Evolutionary conservation across 1,140 invertebrate species (phyloP).

Genomic region (Drosophila cardini): DNA sequence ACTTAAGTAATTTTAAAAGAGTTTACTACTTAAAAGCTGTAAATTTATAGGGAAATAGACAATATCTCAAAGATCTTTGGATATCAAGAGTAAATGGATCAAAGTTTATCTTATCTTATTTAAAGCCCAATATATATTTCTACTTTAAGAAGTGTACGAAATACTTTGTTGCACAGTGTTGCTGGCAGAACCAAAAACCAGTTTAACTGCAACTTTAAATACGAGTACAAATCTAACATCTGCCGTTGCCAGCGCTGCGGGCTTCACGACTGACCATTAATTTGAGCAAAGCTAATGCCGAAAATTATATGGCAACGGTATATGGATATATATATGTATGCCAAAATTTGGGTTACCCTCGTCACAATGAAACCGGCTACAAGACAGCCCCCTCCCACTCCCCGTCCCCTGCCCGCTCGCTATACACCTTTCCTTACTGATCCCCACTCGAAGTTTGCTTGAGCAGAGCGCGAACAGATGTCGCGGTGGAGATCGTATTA

Average conservation of each 20-base stretch:
- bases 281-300: conserved; percentile 74
- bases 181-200: conserved; percentile 41
- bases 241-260: conserved; percentile 56
- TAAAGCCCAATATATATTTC: no score
- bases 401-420: not conserved
- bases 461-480: conserved; percentile 55
- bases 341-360: conserved; percentile 77
- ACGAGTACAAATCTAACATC: conserved; percentile 69
- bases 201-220: conserved; percentile 17
- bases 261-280: conserved; percentile 59
- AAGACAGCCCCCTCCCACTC: conserved; percentile 2
- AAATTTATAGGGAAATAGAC: no score
- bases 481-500: conserved; percentile 66
- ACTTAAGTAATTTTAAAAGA: no score
- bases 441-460: conserved; percentile 3
- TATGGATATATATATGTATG: conserved; percentile 17
- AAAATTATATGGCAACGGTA: conserved; percentile 79
- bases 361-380: conserved; percentile 46
- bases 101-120: no score
- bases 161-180: conserved; percentile 45
- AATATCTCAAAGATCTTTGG: no score
- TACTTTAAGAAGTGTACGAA: no score
- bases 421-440: not conserved
- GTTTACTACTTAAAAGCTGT: no score
- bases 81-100: no score